These are phyloP conservation scores for Marmota monax DNA, from an alignment of 2,113 vertebrate species.

Conservation along the genomic window DNA sequence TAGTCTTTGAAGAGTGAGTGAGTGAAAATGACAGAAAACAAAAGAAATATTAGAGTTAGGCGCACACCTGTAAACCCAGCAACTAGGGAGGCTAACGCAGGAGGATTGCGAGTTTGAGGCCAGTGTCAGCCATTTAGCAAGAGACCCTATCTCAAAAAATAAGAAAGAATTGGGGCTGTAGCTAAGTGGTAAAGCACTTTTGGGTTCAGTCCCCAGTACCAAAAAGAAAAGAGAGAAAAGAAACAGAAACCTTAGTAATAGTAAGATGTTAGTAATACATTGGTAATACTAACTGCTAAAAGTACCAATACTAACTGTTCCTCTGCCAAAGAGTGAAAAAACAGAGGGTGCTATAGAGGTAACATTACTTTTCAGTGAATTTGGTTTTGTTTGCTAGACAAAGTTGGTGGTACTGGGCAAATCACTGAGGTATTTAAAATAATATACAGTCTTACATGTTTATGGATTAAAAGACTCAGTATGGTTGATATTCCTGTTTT, in stretches of 20 bases:
- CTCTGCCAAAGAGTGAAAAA: neutral
- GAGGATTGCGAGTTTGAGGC: too few species aligned
- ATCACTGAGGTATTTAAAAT: conserved; percentile 50
- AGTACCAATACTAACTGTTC: neutral
- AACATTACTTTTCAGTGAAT: conserved; percentile 49
- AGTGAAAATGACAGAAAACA: neutral
- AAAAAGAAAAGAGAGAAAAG: too few species aligned
- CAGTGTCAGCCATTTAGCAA: too few species aligned
- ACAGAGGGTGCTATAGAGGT: neutral
- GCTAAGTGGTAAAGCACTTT: too few species aligned
- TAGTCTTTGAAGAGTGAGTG: conserved; percentile 52
- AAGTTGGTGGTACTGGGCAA: conserved; percentile 20
- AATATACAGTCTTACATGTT: neutral
- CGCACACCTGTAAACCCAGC: neutral
- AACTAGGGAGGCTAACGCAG: too few species aligned
- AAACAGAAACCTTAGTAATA: too few species aligned
- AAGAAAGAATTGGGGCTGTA: too few species aligned
- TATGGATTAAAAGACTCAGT: neutral
- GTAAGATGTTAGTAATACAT: neutral
- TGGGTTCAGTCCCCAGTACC: too few species aligned
- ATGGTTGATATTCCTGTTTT: neutral
- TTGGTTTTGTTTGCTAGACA: conserved; percentile 41
- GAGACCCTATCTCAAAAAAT: too few species aligned
- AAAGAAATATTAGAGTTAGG: neutral
- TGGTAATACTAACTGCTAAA: neutral